These are phyloP conservation scores for Anguilla marmorata DNA, from an alignment of 2,797 vertebrate species.

Conservation along the genomic window DNA sequence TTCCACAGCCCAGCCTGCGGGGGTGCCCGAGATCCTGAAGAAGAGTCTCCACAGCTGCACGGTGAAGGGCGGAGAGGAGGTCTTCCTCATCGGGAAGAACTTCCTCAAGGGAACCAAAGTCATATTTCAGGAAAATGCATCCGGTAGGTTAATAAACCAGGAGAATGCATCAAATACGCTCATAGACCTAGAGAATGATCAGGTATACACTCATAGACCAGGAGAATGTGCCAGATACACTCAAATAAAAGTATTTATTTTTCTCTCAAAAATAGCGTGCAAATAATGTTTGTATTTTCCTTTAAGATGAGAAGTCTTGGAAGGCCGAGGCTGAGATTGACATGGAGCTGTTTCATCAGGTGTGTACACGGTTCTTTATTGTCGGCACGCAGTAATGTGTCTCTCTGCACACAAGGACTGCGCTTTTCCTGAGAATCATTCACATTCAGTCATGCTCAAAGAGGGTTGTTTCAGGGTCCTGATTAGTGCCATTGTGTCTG, in stretches of 20 bases:
- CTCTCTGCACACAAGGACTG: neutral
- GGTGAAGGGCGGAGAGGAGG: constrained; percentile 90
- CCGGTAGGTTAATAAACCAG: too few species aligned
- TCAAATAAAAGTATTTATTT: too few species aligned
- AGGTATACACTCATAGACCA: too few species aligned
- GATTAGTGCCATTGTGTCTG: neutral
- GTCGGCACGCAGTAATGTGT: neutral
- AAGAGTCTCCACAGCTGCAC: constrained; percentile 95
- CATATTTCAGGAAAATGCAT: constrained; percentile 84
- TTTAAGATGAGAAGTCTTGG: constrained; percentile 93
- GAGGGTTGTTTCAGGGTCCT: neutral
- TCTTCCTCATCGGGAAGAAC: constrained; percentile 98
- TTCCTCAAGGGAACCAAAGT: constrained; percentile 99
- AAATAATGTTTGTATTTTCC: neutral
- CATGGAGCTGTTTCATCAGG: constrained; percentile 99
- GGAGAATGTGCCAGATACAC: too few species aligned
- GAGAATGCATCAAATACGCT: constrained; percentile 82
- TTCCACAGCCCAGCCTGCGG: constrained; percentile 90
- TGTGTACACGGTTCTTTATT: constrained; percentile 56
- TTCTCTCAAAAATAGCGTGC: too few species aligned
- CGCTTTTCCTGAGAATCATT: neutral
- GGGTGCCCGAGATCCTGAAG: constrained; percentile 95
- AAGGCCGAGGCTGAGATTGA: constrained; percentile 97
- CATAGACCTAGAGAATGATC: constrained; percentile 21
- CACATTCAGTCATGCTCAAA: neutral